A percentile compares a stretch with the other conserved stretches of the same genome.
These are phyloP conservation scores for Mimachlamys varia DNA, from an alignment of 2,888 invertebrate genomes.

Conservation along the genomic window DNA sequence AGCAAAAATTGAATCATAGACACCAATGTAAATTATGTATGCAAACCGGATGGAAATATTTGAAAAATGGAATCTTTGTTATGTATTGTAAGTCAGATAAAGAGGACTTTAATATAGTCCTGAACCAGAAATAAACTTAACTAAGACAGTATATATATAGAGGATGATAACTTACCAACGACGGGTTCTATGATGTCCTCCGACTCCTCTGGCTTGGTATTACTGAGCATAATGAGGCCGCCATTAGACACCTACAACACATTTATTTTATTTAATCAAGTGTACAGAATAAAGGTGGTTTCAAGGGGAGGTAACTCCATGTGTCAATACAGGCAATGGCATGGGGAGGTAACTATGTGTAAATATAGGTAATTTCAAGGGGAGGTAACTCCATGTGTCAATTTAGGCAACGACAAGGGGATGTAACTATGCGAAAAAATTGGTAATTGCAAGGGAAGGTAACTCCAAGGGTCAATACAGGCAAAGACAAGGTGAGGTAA, in stretches of 20 bases:
- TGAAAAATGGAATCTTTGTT: too few species aligned
- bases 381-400: not conserved
- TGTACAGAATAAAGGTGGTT: not conserved
- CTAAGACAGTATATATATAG: not conserved
- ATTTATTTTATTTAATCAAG: not conserved
- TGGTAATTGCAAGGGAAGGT: too few species aligned
- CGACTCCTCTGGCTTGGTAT: constrained; percentile 89
- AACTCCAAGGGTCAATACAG: not conserved
- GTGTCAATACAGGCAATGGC: not conserved
- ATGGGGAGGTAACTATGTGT: constrained; percentile 13
- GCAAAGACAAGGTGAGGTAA: too few species aligned
- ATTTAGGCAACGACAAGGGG: too few species aligned
- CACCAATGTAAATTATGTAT: too few species aligned
- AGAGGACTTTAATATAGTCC: too few species aligned
- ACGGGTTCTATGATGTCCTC: constrained; percentile 96
- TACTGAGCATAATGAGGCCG: constrained; percentile 97
- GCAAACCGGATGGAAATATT: too few species aligned
- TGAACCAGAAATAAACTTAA: not conserved
- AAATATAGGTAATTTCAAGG: not conserved
- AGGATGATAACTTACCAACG: constrained; percentile 81
- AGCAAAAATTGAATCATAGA: too few species aligned
- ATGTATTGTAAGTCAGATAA: too few species aligned
- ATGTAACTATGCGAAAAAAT: too few species aligned
- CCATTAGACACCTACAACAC: constrained; percentile 88
- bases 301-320: not conserved